Base-by-base conservation (phyloP, 92 coral and sea anemone species). In the Muricea muricata region DNA sequence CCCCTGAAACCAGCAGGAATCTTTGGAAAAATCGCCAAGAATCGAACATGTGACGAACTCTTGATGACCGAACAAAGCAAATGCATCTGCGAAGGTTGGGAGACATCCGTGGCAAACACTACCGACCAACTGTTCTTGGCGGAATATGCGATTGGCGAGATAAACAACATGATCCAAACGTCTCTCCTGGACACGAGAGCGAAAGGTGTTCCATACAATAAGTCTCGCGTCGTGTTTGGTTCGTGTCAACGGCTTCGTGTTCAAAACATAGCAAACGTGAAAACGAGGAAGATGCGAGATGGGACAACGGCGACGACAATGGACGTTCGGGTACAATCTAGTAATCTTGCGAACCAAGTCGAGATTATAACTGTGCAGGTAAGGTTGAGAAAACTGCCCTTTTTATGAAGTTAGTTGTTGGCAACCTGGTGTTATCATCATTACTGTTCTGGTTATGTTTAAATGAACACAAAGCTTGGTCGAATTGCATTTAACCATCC, bases 311-410 rank as follows among this genome's bases (percentile, higher is more conserved):
- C 91, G 13, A 86, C 90, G 11, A 76, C 89, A 52, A 84, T 93
- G 55, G 90, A 91, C 50, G 63, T 93, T 29, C 33, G 41, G 9
- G 88, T 93, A 6, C 79, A 84, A 21, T 84, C 97, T 20, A 93
- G 97, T 1, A 80, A 93, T 74, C 87, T 80, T 4, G 91, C 83
- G 9, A 23, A 82, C 0, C 97, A 68, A 30, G 89, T 88, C 28
- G 97, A 93, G 75, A 58, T 88, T 9, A 88, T 93, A 48, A 86
- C 90, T 30, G 88, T 91, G 7, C 91, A 85, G 72, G 90, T 91
- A 7, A 46, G 37, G 28, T 28, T 63, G 39, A 30, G 18, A 25
- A 28, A 0, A 26, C 0, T 26, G 30, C 39, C 37, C 30, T 57
- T 45, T 45, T 8, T 11, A 4, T 5, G 45, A n/a, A n/a, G n/a